Base-by-base conservation (phyloP, 1,140 invertebrate genomes). In the Dufourea novaeangliae region DNA sequence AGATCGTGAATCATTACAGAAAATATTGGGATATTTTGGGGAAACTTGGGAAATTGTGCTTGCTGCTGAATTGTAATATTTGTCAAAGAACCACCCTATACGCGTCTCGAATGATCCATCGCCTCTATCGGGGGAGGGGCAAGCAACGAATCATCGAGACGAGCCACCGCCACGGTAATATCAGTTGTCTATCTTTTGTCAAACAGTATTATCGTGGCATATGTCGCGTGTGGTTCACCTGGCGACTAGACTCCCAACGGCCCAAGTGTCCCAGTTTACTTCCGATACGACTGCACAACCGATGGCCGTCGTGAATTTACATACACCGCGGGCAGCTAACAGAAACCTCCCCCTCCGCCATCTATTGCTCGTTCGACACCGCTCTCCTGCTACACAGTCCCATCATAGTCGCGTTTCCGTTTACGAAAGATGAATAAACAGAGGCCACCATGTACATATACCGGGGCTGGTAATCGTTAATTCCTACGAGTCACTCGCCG, bases 181-280 rank as follows among this genome's bases (percentile, higher is more conserved):
- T n/a, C n/a, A n/a, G n/a, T n/a, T 12, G 32, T 11, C 27, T 67
- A 57, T 74, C 63, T 29, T 29, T 52, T 17, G 52, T 70, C 39
- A 44, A 54, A 74, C 32, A 57, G 14, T 22, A 46, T 66, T 74
- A 74, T 74, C 72, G 54, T 27, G 67, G 20, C 68, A 77, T 59
- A 62, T 71, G 68, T 56, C 39, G 67, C 54, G 25, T n/a, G 67
- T n/a, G n/a, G n/a, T 62, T 77, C 56, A 77, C 74, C 74, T 77
- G 62, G 57, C 44, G 63, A 27, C 46, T 56, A 39, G 46, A 76
- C 67, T 56, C 46, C 44, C 27, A 37, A 39, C 46, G 39, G 72
- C 32, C 52, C 37, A 46, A 44, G 37, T 27, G 46, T 44, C 67
- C 34, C 44, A 17, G 29, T 52, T n/a, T 39, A 37, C 37, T 61